phyloP scores from a whole-genome alignment of 2,888 invertebrate species.

The Imbricaverruca yamaguchii region DNA sequence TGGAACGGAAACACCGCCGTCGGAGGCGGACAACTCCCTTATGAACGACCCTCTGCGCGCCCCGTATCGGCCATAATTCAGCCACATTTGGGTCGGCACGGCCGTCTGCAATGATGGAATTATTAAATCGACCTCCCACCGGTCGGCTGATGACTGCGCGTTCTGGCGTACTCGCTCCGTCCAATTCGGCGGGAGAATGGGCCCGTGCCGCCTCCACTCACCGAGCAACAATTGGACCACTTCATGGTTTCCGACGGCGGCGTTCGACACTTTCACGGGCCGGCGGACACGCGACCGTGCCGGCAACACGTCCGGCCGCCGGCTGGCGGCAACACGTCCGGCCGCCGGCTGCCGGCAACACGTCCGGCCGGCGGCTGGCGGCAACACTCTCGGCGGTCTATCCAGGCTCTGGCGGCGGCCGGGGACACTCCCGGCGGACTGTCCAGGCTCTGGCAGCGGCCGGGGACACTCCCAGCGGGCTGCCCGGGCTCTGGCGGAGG shows the following conservation, averaged over 20 bases:
- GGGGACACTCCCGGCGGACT: background rate
- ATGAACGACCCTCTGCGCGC: background rate
- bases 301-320: background rate
- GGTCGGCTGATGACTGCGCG: background rate
- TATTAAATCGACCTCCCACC: conserved; percentile 18
- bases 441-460: background rate
- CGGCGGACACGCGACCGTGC: background rate
- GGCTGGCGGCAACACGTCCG: background rate
- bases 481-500: no score
- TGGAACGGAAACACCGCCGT: background rate
- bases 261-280: background rate
- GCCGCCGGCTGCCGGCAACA: background rate
- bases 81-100: background rate
- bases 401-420: background rate
- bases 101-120: background rate
- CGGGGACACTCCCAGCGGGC: no score
- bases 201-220: background rate
- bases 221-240: background rate
- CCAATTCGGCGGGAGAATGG: background rate
- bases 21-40: background rate
- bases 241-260: background rate
- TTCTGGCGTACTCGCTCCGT: background rate
- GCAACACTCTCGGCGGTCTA: background rate
- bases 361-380: background rate
- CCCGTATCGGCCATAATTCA: background rate